phyloP scores from a whole-genome alignment of 2,888 invertebrate species.

The Artemia sinica region DNA sequence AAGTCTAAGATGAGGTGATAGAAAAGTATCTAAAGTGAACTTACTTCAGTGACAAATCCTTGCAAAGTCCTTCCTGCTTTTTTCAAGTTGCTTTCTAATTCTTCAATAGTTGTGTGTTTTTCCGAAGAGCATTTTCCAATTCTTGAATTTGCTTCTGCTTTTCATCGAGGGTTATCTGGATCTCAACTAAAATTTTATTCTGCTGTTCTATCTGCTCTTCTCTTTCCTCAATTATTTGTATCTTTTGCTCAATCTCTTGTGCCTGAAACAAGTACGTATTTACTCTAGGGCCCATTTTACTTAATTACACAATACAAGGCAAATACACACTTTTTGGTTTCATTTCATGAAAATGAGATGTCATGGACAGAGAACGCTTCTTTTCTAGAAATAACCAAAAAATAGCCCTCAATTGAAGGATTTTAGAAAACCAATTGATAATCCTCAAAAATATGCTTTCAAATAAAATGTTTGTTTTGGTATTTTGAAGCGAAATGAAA shows the following conservation, averaged over 20 bases:
- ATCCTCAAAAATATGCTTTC: too few relatives aligned
- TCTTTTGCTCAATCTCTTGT: constrained; percentile 25
- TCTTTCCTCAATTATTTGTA: constrained; percentile 27
- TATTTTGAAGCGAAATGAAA: too few relatives aligned
- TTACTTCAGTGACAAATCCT: constrained; percentile 21
- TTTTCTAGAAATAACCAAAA: too few relatives aligned
- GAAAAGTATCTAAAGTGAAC: not conserved
- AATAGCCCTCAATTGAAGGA: too few relatives aligned
- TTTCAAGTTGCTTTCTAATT: constrained; percentile 34
- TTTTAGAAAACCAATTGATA: too few relatives aligned
- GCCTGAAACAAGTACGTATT: constrained; percentile 22
- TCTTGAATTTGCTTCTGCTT: constrained; percentile 36
- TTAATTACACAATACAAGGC: too few relatives aligned
- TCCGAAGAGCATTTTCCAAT: constrained; percentile 32
- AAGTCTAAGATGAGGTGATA: too few relatives aligned
- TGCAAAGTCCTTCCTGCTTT: constrained; percentile 24
- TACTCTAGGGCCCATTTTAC: too few relatives aligned
- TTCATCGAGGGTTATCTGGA: constrained; percentile 31
- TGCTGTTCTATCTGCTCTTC: constrained; percentile 28
- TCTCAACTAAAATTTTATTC: constrained; percentile 28
- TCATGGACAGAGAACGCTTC: too few relatives aligned
- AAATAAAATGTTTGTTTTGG: too few relatives aligned
- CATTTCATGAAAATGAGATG: too few relatives aligned
- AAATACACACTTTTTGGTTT: too few relatives aligned
- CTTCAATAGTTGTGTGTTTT: constrained; percentile 35